Percentiles rank a stretch among this genome's conserved stretches.
Conservation (phyloP, 2,888 invertebrate species). For the Troides aeacus region DNA sequence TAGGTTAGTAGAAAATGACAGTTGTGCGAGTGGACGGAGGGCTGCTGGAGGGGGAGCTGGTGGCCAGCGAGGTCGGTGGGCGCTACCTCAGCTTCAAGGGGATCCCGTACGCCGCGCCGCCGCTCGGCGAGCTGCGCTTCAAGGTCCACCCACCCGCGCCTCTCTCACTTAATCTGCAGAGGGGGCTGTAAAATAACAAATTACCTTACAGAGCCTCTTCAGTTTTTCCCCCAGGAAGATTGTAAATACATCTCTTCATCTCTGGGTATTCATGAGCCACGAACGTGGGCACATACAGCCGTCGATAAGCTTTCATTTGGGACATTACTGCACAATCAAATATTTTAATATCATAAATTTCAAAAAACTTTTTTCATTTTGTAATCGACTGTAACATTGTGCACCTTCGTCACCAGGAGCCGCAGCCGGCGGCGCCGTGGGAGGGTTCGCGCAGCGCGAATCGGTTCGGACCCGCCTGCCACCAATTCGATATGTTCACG, state of each 20-base stretch:
- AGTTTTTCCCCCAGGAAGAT: too few relatives aligned
- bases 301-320: too few relatives aligned
- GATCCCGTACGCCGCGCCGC: conserved; percentile 34
- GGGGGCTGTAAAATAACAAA: too few relatives aligned
- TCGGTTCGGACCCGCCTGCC: conserved; percentile 51
- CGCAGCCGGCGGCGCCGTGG: conserved; percentile 57
- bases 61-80: conserved; percentile 38
- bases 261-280: too few relatives aligned
- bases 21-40: conserved; percentile 46
- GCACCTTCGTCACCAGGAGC: conserved; percentile 48
- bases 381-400: too few relatives aligned
- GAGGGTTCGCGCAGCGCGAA: conserved; percentile 56
- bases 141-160: conserved; percentile 1
- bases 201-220: too few relatives aligned
- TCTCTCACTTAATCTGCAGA: too few relatives aligned
- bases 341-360: too few relatives aligned
- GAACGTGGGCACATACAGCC: too few relatives aligned
- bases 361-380: too few relatives aligned
- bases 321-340: too few relatives aligned
- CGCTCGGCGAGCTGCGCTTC: conserved; percentile 33
- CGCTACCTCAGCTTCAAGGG: conserved; percentile 35
- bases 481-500: conserved; percentile 44
- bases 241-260: too few relatives aligned
- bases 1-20: conserved; percentile 28
- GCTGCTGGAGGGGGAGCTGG: conserved; percentile 44